phyloP scores from a whole-genome alignment of 2,888 invertebrate species.

The Philereme transversata region DNA sequence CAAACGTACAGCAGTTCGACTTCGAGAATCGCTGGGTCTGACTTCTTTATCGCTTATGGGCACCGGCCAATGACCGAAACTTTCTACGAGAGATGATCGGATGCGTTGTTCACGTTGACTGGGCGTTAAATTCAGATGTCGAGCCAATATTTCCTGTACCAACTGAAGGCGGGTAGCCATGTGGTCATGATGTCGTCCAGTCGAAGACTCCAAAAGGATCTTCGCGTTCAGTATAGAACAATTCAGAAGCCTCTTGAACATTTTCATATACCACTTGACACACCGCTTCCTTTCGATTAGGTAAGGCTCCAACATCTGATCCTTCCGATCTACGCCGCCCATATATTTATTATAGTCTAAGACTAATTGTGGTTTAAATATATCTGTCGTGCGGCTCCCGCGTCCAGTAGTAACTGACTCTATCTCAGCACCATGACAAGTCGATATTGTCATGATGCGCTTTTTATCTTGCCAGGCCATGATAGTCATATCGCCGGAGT shows the following conservation, averaged over 20 bases:
- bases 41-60: too few relatives aligned
- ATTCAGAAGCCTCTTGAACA: conserved; percentile 2
- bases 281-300: background rate
- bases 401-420: background rate
- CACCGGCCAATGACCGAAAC: conserved; percentile 3
- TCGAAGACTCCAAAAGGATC: conserved; percentile 2
- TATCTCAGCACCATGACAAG: background rate
- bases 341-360: conserved; percentile 6
- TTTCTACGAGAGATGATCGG: conserved; percentile 2
- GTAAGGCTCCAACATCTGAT: conserved; percentile 1
- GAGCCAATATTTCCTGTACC: too few relatives aligned
- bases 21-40: too few relatives aligned
- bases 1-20: too few relatives aligned
- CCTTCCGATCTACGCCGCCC: conserved; percentile 2
- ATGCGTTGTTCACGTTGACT: background rate
- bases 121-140: too few relatives aligned
- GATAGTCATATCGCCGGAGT: background rate
- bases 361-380: background rate
- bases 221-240: background rate
- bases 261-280: background rate
- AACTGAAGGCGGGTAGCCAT: background rate
- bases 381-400: background rate
- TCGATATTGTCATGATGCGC: background rate
- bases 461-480: conserved; percentile 2
- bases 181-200: background rate